These are phyloP conservation scores for Drosophila stalkeri DNA, from an alignment of 2,888 invertebrate genomes.

Conservation along the genomic window DNA sequence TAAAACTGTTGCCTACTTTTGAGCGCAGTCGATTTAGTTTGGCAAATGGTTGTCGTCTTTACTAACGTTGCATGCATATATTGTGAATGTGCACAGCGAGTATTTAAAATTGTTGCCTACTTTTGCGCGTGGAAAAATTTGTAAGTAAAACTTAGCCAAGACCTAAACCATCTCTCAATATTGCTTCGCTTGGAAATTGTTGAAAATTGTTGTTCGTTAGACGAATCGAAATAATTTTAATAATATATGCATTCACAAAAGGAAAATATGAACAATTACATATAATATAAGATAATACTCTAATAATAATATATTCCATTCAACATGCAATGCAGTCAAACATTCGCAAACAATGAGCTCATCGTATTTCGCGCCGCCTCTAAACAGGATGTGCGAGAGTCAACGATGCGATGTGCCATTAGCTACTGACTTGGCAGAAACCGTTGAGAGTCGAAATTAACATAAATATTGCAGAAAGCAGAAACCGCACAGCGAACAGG, in stretches of 20 bases:
- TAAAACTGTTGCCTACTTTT: conserved; percentile 11
- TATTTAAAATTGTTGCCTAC: too few relatives aligned
- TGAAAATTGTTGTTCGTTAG: not conserved
- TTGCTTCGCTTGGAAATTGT: too few relatives aligned
- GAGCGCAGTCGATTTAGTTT: not conserved
- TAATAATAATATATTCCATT: not conserved
- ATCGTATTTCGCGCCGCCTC: conserved; percentile 10
- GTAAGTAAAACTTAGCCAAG: not conserved
- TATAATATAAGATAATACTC: not conserved
- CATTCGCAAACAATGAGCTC: not conserved
- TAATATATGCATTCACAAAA: not conserved
- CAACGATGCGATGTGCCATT: conserved; percentile 10
- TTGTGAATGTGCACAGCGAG: too few relatives aligned
- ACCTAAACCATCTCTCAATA: not conserved
- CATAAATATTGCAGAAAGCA: conserved; percentile 49
- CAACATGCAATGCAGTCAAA: not conserved
- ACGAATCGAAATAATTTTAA: not conserved
- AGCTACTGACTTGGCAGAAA: conserved; percentile 32
- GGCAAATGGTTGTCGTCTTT: not conserved
- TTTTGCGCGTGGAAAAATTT: too few relatives aligned
- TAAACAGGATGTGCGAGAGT: conserved; percentile 12
- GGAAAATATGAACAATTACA: not conserved
- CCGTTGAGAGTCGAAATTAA: conserved; percentile 45
- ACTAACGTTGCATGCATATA: not conserved
- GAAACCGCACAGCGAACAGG: conserved; percentile 44